Evolutionary conservation across 2,113 vertebrate species (phyloP), one percentile per base, ranked within the genome.

Genomic region (Lethenteron camtschaticum): DNA sequence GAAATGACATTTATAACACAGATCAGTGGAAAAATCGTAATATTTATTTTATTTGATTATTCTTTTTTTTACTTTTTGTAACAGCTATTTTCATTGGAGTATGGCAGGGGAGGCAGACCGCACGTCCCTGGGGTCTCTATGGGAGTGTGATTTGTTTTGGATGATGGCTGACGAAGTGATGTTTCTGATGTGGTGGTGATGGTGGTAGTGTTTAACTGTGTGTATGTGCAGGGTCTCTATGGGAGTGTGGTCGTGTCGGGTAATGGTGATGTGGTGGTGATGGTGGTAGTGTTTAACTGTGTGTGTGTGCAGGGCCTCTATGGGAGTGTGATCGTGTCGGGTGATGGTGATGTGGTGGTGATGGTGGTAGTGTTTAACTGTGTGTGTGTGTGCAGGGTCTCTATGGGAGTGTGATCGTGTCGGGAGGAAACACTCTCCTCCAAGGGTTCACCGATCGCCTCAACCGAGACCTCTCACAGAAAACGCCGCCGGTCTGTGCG

Each of bases 221-320:
- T 63, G 70, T 73, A 72, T 71, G 74, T 72, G 57, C 63, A 95
- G 91, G 91, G 91, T 73, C 84, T 99, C 13, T 99, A 99, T 58
- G 90, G 94, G 75, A 99, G 94, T 10, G 94, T 99, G 70, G 89
- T 96, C 71, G 94, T 96, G 74, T 88, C 89, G 94, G 94, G 92
- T 75, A 92, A 24, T 24, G 94, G 92, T 75, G 94, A 24, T 24
- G 20, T 24, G 20, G 20, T 3, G n/a, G 57, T 70, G 1, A 13
- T 10, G 58, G 59, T 14, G 20, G 9, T 55, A 41, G n/a, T 20
- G 24, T 14, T 11, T 58, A 11, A 12, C 69, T 9, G 20, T 57
- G 41, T 70, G 73, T 73, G 71, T 75, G 72, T 57, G 41, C 58
- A 96, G 90, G 90, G 94, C 73, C 84, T 99, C 13, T 99, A 99